phyloP scores from a whole-genome alignment of 2,113 vertebrate genomes.

The Larimichthys polyactis region DNA sequence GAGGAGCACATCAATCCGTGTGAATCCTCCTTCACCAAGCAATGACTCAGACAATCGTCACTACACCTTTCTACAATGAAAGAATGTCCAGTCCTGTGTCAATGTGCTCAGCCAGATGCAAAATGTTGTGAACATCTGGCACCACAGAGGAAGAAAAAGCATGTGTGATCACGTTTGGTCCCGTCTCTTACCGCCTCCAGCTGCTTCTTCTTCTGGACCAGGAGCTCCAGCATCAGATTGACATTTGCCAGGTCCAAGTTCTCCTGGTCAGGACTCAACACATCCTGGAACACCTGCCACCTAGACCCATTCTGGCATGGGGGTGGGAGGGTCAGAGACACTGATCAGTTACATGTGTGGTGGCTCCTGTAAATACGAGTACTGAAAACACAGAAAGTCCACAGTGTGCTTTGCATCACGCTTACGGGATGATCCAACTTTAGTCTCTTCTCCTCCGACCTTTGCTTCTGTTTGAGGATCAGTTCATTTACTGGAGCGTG shows the following conservation, averaged over 20 bases:
- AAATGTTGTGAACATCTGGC: neutral
- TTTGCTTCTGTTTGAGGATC: constrained; percentile 98
- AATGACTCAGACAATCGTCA: neutral
- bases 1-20: neutral
- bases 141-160: neutral
- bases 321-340: constrained; percentile 1
- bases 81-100: too few species aligned
- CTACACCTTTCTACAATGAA: neutral
- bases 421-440: constrained; percentile 99
- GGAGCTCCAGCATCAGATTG: constrained; percentile 96
- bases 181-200: constrained; percentile 91
- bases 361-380: neutral
- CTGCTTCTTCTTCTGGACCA: constrained; percentile 98
- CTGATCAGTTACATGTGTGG: neutral
- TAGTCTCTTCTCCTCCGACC: constrained; percentile 96
- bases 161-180: neutral
- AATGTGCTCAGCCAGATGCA: neutral
- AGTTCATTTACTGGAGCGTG: constrained; percentile 93
- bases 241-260: constrained; percentile 97
- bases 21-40: neutral
- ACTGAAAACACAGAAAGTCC: neutral
- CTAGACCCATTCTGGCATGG: constrained; percentile 91
- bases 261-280: constrained; percentile 95
- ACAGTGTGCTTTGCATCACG: constrained; percentile 27
- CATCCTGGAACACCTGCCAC: constrained; percentile 97